A percentile compares a stretch with the other conserved stretches of the same genome.
These are phyloP conservation scores for Dicerorhinus sumatrensis DNA, from an alignment of 2,113 vertebrate species.

Conservation along the genomic window DNA sequence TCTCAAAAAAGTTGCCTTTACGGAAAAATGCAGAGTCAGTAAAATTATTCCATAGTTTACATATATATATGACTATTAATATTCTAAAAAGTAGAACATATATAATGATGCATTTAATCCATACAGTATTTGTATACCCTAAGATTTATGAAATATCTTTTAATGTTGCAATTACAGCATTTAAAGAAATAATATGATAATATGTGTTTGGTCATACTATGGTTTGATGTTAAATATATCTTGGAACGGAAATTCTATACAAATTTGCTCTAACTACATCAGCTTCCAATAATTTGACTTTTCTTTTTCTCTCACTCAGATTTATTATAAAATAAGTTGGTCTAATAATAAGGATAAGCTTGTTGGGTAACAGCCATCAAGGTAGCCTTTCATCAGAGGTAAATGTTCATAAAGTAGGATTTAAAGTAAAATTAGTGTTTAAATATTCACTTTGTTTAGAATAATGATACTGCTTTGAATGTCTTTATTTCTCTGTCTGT, in stretches of 20 bases:
- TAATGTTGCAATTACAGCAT: neutral
- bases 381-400: neutral
- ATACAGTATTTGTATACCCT: neutral
- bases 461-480: neutral
- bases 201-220: neutral
- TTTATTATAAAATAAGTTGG: neutral
- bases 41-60: neutral
- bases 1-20: constrained; percentile 41
- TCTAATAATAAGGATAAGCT: neutral
- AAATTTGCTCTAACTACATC: constrained; percentile 1
- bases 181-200: constrained; percentile 8
- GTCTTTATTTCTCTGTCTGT: neutral
- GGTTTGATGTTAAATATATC: neutral
- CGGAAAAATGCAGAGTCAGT: constrained; percentile 9
- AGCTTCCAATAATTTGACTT: neutral
- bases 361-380: neutral
- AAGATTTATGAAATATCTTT: neutral
- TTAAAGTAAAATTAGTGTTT: neutral
- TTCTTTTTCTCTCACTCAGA: neutral
- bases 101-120: neutral
- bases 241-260: neutral
- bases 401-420: neutral
- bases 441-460: neutral
- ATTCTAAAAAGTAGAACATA: neutral
- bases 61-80: neutral